phyloP scores from a whole-genome alignment of 2,797 vertebrate genomes.

The Lacerta agilis region DNA sequence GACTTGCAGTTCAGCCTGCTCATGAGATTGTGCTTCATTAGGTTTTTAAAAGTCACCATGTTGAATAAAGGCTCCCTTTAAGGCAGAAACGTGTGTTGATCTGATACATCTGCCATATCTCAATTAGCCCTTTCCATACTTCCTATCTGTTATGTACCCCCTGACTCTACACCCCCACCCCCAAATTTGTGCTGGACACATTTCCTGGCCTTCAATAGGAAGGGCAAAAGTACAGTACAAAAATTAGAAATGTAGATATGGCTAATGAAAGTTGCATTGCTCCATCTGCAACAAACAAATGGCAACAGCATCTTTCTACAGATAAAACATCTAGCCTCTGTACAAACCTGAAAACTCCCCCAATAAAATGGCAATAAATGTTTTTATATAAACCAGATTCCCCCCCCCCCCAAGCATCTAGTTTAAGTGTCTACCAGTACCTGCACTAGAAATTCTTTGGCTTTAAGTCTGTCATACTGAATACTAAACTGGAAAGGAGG shows the following conservation, averaged over 20 bases:
- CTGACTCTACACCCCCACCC: neutral
- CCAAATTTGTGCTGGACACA: constrained; percentile 38
- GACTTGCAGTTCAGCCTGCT: constrained; percentile 52
- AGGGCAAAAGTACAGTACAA: constrained; percentile 45
- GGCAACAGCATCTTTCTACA: constrained; percentile 45
- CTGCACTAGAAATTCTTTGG: constrained; percentile 64
- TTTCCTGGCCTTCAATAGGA: constrained; percentile 40
- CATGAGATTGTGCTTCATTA: constrained; percentile 73
- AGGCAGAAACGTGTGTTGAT: constrained; percentile 67
- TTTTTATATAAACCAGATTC: constrained; percentile 23
- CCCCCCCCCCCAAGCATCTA: constrained; percentile 17
- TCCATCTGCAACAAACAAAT: constrained; percentile 61
- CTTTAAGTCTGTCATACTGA: constrained; percentile 49
- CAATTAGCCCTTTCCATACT: constrained; percentile 46
- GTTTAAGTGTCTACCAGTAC: neutral
- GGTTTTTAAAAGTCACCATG: constrained; percentile 59
- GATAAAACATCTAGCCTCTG: constrained; percentile 33
- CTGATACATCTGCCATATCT: constrained; percentile 65
- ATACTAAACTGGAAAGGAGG: constrained; percentile 21
- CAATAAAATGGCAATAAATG: constrained; percentile 43
- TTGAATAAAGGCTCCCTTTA: constrained; percentile 76
- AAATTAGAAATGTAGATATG: constrained; percentile 28
- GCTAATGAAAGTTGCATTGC: constrained; percentile 26
- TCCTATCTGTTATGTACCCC: constrained; percentile 12
- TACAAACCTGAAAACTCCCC: constrained; percentile 26